Evolutionary conservation across 2,888 invertebrate genomes (phyloP).

Genomic region (Euproctis similis): DNA sequence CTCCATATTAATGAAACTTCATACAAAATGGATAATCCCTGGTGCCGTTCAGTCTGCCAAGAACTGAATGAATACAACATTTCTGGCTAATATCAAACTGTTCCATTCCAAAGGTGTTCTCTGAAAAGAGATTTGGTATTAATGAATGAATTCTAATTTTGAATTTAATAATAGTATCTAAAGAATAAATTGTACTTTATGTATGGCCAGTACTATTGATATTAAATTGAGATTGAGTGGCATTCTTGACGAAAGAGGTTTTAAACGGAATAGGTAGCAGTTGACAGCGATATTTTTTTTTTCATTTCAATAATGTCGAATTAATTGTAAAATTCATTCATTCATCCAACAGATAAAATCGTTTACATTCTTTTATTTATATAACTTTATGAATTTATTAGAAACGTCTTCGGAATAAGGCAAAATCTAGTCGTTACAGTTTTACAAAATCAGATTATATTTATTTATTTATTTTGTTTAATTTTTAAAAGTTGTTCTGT

Average conservation of each 20-base stretch:
- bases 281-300: no score
- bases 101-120: conserved; percentile 23
- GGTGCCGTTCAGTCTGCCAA: conserved; percentile 53
- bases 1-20: conserved; percentile 48
- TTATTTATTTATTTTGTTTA: no score
- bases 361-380: no score
- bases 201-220: conserved; percentile 4
- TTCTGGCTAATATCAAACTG: conserved; percentile 16
- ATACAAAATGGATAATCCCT: conserved; percentile 40
- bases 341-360: no score
- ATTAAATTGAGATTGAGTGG: conserved; percentile 6
- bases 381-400: no score
- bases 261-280: no score
- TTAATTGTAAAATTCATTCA: no score
- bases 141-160: conserved; percentile 21
- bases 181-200: conserved; percentile 4
- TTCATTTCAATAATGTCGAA: no score
- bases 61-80: conserved; percentile 18
- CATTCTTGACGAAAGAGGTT: conserved; percentile 3
- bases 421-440: no score
- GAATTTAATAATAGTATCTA: conserved; percentile 8
- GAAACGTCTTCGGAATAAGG: no score
- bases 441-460: no score
- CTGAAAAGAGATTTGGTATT: conserved; percentile 26
- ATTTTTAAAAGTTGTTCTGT: no score